Evolutionary conservation across 1,140 invertebrate species (phyloP), one percentile per base, ranked within the genome.

Genomic region (Phthorimaea operculella): DNA sequence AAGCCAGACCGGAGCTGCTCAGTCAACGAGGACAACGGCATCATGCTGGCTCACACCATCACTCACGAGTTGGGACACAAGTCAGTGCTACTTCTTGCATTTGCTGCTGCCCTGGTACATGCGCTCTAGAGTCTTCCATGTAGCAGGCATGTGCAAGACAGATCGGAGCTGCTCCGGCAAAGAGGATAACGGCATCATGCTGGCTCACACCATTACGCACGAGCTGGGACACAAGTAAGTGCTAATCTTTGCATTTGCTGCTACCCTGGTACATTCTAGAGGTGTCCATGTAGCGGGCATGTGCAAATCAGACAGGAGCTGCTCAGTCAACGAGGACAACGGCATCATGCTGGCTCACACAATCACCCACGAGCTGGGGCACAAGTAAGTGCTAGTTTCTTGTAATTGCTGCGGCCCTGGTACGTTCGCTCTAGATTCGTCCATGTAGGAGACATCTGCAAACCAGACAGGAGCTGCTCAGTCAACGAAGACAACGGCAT

Each of bases 401-500:
- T 28, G 6, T 4, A 28, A 4, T 6, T 28, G 2, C 2, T 28
- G 21, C 21, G 2, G 21, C 21, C 21, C 21, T 28, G 2, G 21
- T 28, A 28, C 21, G 6, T 4, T 2, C 6, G 21, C 21, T 6
- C 21, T 28, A 28, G 95, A 16, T 89, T 96, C 60, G 94, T 95
- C 18, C 94, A 96, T 81, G 93, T 96, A 51, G 93, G 92, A 3
- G 94, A 94, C 16, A 96, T 97, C 93, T 96, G 95, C 86, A 93
- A 94, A 70, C 92, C 92, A 5, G 91, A 93, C 69, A 89, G 92
- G 42, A 95, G 93, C 64, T 97, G 95, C 84, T 96, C 92, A 64
- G 92, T 97, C 64, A 96, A 96, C 72, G 93, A 96, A 81, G 95
- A 97, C 87, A 96, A 95, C 76, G 95, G 95, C 36, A 92, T 97